Base-by-base conservation (phyloP, 2,113 vertebrate genomes). In the Ciconia stormi region DNA sequence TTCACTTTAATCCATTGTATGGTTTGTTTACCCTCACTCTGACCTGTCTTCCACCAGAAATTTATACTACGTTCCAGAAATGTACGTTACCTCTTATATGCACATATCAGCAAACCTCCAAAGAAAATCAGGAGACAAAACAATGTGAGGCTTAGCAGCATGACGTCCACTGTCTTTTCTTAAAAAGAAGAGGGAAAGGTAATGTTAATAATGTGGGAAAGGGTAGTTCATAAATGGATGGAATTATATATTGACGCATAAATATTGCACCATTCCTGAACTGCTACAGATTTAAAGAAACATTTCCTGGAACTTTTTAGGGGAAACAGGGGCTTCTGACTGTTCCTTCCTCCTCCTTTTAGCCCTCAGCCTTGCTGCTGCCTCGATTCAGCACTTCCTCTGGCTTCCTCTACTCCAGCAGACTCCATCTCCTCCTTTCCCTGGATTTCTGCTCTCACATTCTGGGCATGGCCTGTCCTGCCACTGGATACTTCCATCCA, bases 81-180 rank as follows among this genome's bases (percentile, higher is more conserved):
- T 3, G 4, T 55, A 77, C 44, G 7, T 26, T 97, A 97, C 97
- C 97, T 97, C 96, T 46, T 94, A 62, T 58, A 93, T 3, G 21
- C 29, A 59, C 22, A 29, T 30, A 58, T 80, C 89, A 96, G 32
- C 34, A 95, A 77, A 80, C 49, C 50, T 89, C 95, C 97, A 59
- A 95, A 59, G 71, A 95, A 83, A 89, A 91, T 29, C 84, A 94
- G 42, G n/a, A 59, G 12, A 36, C 77, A 72, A 61, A 85, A 66
- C 32, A 72, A 53, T 1, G 12, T 1, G 18, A 96, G 47, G 59
- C 59, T 86, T 55, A 95, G 26, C 61, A 94, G 22, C 8, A 21
- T n/a, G 62, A 61, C 4, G 5, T 96, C 89, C 78, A 93, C 38
- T 21, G 87, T 40, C 16, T 94, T 83, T 38, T 73, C 91, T 95